Base-by-base conservation (phyloP, 2,113 vertebrate species). In the Geothlypis trichas region DNA sequence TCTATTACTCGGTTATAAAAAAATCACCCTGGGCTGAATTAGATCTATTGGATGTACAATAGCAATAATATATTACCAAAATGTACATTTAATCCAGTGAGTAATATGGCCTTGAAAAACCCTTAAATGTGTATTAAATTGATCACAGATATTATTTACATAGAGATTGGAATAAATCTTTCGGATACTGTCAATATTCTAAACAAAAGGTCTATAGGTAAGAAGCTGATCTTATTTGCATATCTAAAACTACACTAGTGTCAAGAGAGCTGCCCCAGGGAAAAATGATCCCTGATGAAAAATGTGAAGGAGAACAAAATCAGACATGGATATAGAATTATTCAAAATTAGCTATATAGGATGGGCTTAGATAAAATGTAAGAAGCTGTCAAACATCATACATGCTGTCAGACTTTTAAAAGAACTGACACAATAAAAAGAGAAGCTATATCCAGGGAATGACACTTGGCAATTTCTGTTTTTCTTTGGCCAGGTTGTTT, bases 11-110 rank as follows among this genome's bases (percentile, higher is more conserved):
- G 59, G 52, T 93, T 93, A 95, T 97, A 97, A 97, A 98, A 97
- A 97, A 93, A 97, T 91, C 89, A 97, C 96, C 89, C 71, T 96
- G 82, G 94, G 96, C 96, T 97, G 93, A 96, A 98, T 97, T 78
- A 96, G 87, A 81, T 93, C 91, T 93, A 87, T 73, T 95, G 90
- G 79, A 85, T 93, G 86, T 97, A 96, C 58, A 96, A 93, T 82
- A 90, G 87, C 67, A 95, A 84, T 84, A 95, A 96, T 90, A 85
- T 62, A 84, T 93, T 95, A 93, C 27, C 55, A 93, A 93, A 96
- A 93, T 62, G 16, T 86, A 59, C 58, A 73, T 95, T 93, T 96
- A 95, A 93, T 94, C 80, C 82, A 84, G 67, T 44, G 54, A 91
- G 28, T 91, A 88, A 97, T 84, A 85, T 0, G 3, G 77, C 54